Base-by-base conservation (phyloP, 2,888 invertebrate genomes). In the Napeogenes sylphis region DNA sequence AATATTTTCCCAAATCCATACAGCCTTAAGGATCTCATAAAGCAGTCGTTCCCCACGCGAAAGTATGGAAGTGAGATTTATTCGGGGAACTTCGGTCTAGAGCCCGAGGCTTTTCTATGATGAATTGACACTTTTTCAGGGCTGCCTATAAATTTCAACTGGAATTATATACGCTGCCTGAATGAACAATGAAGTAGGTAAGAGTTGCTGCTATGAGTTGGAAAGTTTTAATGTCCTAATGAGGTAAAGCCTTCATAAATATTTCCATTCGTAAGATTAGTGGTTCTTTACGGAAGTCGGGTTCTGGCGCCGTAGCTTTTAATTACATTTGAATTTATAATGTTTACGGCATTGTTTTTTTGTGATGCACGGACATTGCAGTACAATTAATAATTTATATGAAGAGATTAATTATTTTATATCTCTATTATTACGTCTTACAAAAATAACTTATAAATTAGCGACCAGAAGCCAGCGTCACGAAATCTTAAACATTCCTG, bases 1-100 rank as follows among this genome's bases (percentile, higher is more conserved):
- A 90, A 91, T 91, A 91, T 91, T 91, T 90, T 85, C 84, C 87
- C 86, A 90, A 91, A 91, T 91, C 91, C 91, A 91, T 91, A 91
- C 90, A 87, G 90, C 90, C 91, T 90, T 90, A 90, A 91, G 90
- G 88, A 88, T 90, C 90, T 81, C 91, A 90, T 91, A 91, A 91
- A 91, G 84, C 88, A 91, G 86, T 86, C 89, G 87, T 84, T 87
- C 89, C 88, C 87, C 85, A 83, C 87, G 88, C 85, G 85, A 87
- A 87, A 90, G 91, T 90, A 90, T 89, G 87, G 87, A 87, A 91
- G 90, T 87, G 84, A 90, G 91, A 91, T 91, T 91, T 91, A 91
- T 90, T 75, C 74, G 78, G 81, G 87, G 86, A 89, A 87, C 90
- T 87, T 82, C 84, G 86, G 80, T 80, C 85, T 84, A 83, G 83